Evolutionary conservation across 2,797 vertebrate genomes (phyloP).

Genomic region (Martes flavigula): DNA sequence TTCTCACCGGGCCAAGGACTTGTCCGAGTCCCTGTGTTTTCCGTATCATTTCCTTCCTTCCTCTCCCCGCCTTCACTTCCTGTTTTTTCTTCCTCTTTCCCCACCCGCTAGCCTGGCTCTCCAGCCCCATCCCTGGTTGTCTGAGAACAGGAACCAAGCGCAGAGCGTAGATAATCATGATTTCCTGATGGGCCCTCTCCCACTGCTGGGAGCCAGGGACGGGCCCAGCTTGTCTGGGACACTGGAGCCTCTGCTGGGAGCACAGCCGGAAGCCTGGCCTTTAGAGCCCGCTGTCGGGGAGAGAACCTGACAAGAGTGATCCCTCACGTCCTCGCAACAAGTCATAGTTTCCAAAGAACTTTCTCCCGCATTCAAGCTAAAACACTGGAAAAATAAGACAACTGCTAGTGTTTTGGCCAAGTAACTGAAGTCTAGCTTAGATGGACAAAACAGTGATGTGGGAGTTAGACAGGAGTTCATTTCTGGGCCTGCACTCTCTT

Average conservation of each 20-base stretch:
- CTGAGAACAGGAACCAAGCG: constrained; percentile 62
- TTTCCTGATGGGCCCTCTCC: constrained; percentile 59
- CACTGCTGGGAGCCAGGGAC: background rate
- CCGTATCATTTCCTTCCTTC: constrained; percentile 68
- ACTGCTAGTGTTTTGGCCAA: background rate
- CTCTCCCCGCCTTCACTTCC: constrained; percentile 53
- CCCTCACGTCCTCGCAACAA: background rate
- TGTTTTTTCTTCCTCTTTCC: constrained; percentile 78
- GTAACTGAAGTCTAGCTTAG: background rate
- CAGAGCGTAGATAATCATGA: constrained; percentile 25
- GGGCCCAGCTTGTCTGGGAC: background rate
- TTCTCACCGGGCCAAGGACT: constrained; percentile 54
- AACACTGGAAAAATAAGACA: background rate
- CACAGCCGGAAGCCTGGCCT: constrained; percentile 6
- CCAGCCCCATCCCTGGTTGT: constrained; percentile 24
- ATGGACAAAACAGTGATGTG: background rate
- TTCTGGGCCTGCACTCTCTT: background rate
- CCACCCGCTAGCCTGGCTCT: constrained; percentile 53
- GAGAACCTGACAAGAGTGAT: background rate
- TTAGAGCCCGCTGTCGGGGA: background rate
- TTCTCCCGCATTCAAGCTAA: background rate
- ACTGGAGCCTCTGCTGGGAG: background rate
- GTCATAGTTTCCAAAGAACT: background rate
- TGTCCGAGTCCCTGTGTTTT: constrained; percentile 63
- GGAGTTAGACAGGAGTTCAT: background rate